These are phyloP conservation scores for Carassius carassius DNA, from an alignment of 2,113 vertebrate species.

Conservation along the genomic window DNA sequence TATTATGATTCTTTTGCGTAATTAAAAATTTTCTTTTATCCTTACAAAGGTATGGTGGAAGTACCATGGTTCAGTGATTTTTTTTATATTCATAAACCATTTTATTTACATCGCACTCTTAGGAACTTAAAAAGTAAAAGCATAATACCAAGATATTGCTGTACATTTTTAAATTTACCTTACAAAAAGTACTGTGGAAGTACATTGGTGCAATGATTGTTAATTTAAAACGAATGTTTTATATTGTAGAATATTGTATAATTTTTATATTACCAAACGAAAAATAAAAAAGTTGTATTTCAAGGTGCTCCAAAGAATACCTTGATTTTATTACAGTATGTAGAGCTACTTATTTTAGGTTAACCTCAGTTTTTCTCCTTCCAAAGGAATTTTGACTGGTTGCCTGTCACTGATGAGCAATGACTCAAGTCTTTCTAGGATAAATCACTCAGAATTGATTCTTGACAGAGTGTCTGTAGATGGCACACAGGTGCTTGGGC, in stretches of 20 bases:
- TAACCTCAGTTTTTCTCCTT: background rate
- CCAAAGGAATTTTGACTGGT: background rate
- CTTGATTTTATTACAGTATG: background rate
- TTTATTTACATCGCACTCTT: background rate
- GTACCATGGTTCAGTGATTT: background rate
- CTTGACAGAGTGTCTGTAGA: conserved; percentile 24
- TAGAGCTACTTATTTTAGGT: background rate
- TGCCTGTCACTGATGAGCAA: background rate
- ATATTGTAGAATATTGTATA: too few species aligned
- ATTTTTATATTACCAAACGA: background rate
- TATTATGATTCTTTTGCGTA: too few species aligned
- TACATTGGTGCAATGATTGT: background rate
- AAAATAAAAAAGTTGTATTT: background rate
- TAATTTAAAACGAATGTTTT: background rate
- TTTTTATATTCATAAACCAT: background rate
- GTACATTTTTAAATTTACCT: background rate
- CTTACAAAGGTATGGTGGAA: background rate
- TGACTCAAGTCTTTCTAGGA: conserved; percentile 25
- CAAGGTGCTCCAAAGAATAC: background rate
- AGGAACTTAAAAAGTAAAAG: background rate
- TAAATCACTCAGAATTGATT: conserved; percentile 27
- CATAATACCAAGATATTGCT: background rate
- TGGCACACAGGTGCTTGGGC: background rate
- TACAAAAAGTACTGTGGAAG: background rate
- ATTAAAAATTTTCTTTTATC: too few species aligned